Percentiles rank a stretch among this genome's conserved stretches.
These are phyloP conservation scores for Dynastes maya DNA, from an alignment of 2,888 invertebrate species.

Conservation along the genomic window DNA sequence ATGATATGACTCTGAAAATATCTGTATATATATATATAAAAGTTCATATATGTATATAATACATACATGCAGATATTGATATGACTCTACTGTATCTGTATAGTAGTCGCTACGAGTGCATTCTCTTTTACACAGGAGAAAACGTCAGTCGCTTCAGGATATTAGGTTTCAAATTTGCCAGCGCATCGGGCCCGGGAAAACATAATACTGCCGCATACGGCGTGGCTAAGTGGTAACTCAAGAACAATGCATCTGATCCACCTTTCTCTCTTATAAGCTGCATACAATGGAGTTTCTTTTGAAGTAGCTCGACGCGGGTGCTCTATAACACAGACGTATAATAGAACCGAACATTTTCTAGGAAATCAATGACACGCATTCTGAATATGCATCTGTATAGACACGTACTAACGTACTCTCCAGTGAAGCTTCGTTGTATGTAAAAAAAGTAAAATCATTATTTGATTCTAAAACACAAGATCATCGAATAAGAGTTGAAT, in stretches of 20 bases:
- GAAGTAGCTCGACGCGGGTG: constrained; percentile 41
- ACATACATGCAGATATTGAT: constrained; percentile 19
- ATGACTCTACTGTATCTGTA: not conserved
- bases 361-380: constrained; percentile 35
- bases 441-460: too few relatives aligned
- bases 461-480: too few relatives aligned
- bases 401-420: too few relatives aligned
- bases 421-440: too few relatives aligned
- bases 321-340: constrained; percentile 37
- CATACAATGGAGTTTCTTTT: constrained; percentile 47
- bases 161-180: constrained; percentile 57
- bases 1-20: constrained; percentile 11
- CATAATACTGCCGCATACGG: constrained; percentile 44
- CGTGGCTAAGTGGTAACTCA: constrained; percentile 55
- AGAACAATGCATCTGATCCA: constrained; percentile 57
- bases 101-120: not conserved
- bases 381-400: constrained; percentile 13
- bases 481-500: too few relatives aligned
- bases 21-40: too few relatives aligned
- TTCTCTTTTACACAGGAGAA: constrained; percentile 20
- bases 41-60: not conserved
- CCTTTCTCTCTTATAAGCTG: constrained; percentile 48
- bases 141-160: constrained; percentile 53
- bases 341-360: constrained; percentile 24
- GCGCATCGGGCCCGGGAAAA: constrained; percentile 55